These are phyloP conservation scores for Mormoops blainvillei DNA, from an alignment of 2,113 vertebrate species.

Conservation along the genomic window DNA sequence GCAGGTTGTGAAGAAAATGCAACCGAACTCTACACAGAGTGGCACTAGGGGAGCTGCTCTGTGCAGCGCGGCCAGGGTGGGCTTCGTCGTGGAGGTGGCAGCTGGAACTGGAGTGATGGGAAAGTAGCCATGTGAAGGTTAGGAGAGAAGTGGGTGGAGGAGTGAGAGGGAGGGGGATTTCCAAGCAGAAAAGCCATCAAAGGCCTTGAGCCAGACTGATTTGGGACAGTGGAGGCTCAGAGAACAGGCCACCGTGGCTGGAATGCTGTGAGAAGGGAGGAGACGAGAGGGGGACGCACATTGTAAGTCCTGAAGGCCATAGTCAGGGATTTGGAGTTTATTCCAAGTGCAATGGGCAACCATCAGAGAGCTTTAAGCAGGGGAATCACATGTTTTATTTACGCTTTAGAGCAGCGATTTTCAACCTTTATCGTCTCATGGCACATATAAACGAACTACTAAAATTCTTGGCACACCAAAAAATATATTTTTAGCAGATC, in stretches of 20 bases:
- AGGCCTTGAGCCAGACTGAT: background rate
- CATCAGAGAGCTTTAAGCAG: background rate
- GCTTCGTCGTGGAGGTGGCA: background rate
- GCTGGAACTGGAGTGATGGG: background rate
- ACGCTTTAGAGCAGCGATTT: background rate
- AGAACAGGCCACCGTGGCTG: background rate
- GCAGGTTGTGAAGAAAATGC: background rate
- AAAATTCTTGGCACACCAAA: too few species aligned
- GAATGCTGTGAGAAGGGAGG: background rate
- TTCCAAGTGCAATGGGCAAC: too few species aligned
- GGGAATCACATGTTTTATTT: background rate
- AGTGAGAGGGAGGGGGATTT: background rate
- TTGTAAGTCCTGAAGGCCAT: background rate
- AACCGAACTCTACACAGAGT: too few species aligned
- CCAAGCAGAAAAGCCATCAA: background rate
- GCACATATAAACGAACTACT: too few species aligned
- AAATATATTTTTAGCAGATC: too few species aligned
- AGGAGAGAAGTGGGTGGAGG: rapidly evolving
- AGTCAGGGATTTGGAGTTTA: background rate
- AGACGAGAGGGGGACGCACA: background rate
- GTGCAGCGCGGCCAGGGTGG: background rate
- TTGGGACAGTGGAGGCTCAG: background rate
- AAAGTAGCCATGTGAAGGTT: background rate
- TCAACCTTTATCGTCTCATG: too few species aligned
- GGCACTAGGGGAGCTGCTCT: background rate